phyloP scores from a whole-genome alignment of 1,140 invertebrate genomes.

The Delia radicum region DNA sequence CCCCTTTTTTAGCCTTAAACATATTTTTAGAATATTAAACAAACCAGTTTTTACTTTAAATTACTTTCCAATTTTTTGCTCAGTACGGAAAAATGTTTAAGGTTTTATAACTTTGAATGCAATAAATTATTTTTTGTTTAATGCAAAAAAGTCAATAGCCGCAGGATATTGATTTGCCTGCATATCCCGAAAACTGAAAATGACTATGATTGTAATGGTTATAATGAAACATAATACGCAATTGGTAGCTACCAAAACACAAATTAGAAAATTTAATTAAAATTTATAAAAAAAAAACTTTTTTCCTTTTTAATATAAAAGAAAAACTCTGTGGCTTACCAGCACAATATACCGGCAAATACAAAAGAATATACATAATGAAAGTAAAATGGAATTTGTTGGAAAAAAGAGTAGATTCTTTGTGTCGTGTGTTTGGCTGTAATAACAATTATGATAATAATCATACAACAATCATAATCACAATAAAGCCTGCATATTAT shows the following conservation, averaged over 20 bases:
- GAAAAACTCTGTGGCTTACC: neutral
- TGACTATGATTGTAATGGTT: neutral
- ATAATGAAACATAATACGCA: neutral
- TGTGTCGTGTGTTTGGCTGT: neutral
- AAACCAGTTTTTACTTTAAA: neutral
- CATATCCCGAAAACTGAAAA: neutral
- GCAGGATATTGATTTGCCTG: conserved; percentile 25
- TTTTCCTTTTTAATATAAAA: conserved; percentile 23
- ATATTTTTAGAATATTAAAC: too few relatives aligned
- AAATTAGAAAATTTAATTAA: conserved; percentile 32
- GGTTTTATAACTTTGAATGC: neutral
- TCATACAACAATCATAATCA: conserved; percentile 21
- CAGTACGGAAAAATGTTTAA: too few relatives aligned
- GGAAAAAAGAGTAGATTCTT: too few relatives aligned
- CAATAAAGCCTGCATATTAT: conserved; percentile 15
- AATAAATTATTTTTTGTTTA: neutral
- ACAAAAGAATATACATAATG: neutral
- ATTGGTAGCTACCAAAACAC: neutral
- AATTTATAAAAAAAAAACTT: conserved; percentile 7
- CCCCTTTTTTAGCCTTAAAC: too few relatives aligned
- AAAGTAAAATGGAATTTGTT: neutral
- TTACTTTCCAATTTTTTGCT: neutral
- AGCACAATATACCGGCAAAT: neutral
- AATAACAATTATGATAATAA: conserved; percentile 23
- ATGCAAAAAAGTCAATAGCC: conserved; percentile 27